Evolutionary conservation across 2,113 vertebrate genomes (phyloP).

Genomic region (Scalopus aquaticus): DNA sequence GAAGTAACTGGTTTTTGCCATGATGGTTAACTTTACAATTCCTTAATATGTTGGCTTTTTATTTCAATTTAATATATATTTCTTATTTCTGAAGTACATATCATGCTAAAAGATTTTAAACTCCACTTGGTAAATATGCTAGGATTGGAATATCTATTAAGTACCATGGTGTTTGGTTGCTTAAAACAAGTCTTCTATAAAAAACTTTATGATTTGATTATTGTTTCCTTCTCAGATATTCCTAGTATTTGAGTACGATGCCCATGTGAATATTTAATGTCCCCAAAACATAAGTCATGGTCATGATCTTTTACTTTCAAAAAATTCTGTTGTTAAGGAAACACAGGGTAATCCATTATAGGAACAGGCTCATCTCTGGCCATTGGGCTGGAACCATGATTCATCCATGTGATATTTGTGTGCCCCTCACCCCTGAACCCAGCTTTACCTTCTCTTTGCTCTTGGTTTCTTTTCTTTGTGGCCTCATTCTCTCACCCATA

Average conservation of each 20-base stretch:
- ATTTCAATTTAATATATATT: background rate
- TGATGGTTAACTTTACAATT: background rate
- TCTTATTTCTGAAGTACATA: background rate
- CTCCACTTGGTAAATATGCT: background rate
- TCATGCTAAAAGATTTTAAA: background rate
- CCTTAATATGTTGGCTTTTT: background rate
- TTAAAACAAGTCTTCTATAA: background rate
- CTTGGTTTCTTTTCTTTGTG: background rate
- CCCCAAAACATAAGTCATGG: background rate
- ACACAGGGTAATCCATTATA: background rate
- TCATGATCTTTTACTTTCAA: background rate
- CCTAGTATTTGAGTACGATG: background rate
- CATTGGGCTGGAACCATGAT: background rate
- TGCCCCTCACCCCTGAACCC: background rate
- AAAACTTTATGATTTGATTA: background rate
- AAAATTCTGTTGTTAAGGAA: background rate
- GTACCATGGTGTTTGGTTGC: background rate
- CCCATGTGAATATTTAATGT: background rate
- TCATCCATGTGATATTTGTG: background rate
- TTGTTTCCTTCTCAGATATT: background rate
- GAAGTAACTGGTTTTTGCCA: background rate
- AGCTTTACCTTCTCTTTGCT: background rate
- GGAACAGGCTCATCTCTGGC: background rate
- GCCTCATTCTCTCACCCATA: background rate
- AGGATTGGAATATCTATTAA: background rate